Base-by-base conservation (phyloP, 2,797 vertebrate genomes). In the Miichthys miiuy region DNA sequence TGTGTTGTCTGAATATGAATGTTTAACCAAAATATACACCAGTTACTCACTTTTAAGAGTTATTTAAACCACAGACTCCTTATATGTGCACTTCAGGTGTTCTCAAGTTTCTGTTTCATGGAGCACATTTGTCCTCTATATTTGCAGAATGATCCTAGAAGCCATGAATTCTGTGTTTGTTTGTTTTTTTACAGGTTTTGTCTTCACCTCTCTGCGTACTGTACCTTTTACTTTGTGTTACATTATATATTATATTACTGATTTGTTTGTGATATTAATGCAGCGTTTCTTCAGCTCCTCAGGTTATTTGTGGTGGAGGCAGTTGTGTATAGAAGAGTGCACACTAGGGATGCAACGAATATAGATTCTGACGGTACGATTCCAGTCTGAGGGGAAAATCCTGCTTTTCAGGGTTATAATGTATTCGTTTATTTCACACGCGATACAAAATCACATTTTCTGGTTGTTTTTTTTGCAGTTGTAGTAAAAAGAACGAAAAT, bases 21-120 rank as follows among this genome's bases (percentile, higher is more conserved):
- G 75, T 81, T 82, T 84, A 89, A 91, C 67, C 80, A 84, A 87
- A 91, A 88, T 72, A 47, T 2, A 74, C 64, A 70, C 76, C 38
- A 66, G 50, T 69, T 80, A 80, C 65, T 88, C 63, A 72, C 21
- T 64, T 78, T 58, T 38, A 34, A 71, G 51, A 57, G 42, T 79
- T 76, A 41, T 80, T 81, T 72, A 51, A 80, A 66, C n/a, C n/a
- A 63, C 18, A 60, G 23, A 42, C 54, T 84, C 17, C 10, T 47
- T 68, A 38, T 11, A 48, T 48, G 48, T 64, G 34, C 41, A 51
- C 55, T 82, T 79, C 61, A 68, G 82, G 67, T 88, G 58, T 41
- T 81, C 48, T 48, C n/a, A 57, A 21, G 64, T 6, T 42, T 64
- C 54, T 73, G 17, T 73, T 77, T 89, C 67, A 80, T 9, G n/a